Percentiles rank a stretch among this genome's conserved stretches.
Conservation (phyloP, 1,140 invertebrate genomes). For the Panonychus citri region DNA sequence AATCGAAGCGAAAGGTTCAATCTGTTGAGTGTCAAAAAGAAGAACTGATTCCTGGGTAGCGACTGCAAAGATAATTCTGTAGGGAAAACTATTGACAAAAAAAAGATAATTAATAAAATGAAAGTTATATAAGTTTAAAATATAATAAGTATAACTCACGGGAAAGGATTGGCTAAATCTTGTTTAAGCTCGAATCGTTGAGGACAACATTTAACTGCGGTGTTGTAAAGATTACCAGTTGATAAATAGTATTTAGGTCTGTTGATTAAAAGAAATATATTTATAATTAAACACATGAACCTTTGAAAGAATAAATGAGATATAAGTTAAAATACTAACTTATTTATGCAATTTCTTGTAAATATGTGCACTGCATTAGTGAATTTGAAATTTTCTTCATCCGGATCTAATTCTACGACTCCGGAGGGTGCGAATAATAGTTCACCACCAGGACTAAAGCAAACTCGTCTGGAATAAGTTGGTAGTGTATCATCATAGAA, state of each 20-base stretch:
- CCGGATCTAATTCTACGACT: constrained; percentile 6
- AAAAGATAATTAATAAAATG: neutral
- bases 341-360: constrained; percentile 35
- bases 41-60: constrained; percentile 62
- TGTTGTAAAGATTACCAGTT: constrained; percentile 45
- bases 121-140: neutral
- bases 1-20: constrained; percentile 53
- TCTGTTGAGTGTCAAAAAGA: constrained; percentile 76
- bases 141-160: constrained; percentile 7
- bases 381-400: constrained; percentile 16
- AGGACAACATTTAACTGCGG: constrained; percentile 59
- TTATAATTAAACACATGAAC: no score
- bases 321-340: constrained; percentile 27
- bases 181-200: constrained; percentile 38
- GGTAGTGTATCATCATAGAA: constrained; percentile 86
- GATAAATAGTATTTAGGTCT: constrained; percentile 61
- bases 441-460: constrained; percentile 68
- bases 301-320: no score
- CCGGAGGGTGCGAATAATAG: constrained; percentile 49
- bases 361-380: constrained; percentile 56
- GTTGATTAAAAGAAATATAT: constrained; percentile 15
- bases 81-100: constrained; percentile 37
- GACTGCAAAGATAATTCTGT: constrained; percentile 67
- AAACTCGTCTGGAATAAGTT: constrained; percentile 66
- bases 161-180: constrained; percentile 3